Percentiles rank a stretch among this genome's conserved stretches.
phyloP scores from a whole-genome alignment of 2,797 vertebrate species.

The Knipowitschia caucasica region DNA sequence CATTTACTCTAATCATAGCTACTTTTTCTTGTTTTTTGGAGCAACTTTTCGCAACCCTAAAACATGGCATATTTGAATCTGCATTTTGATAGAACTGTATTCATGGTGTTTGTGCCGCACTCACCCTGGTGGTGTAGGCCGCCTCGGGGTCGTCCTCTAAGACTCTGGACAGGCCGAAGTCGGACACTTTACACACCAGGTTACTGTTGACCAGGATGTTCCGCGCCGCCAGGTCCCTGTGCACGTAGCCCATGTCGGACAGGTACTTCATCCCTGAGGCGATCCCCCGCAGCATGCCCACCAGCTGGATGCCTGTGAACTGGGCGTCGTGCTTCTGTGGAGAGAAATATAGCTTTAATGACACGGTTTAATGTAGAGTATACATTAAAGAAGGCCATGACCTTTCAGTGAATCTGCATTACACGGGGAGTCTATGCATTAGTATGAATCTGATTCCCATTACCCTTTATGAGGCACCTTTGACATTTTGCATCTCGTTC shows the following conservation, averaged over 20 bases:
- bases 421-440: slow-evolving; percentile 31
- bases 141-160: slow-evolving; percentile 95
- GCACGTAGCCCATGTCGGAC: slow-evolving; percentile 97
- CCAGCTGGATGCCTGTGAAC: slow-evolving; percentile 96
- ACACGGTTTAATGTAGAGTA: slow-evolving; percentile 6
- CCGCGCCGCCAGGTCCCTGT: slow-evolving; percentile 91
- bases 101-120: slow-evolving; percentile 61
- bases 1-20: too few relatives aligned
- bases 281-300: slow-evolving; percentile 95
- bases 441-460: slow-evolving; percentile 40
- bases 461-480: slow-evolving; percentile 57
- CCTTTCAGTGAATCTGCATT: slow-evolving; percentile 49
- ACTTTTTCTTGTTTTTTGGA: too few relatives aligned
- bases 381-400: slow-evolving; percentile 29
- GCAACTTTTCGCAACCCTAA: too few relatives aligned
- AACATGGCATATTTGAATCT: too few relatives aligned
- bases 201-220: slow-evolving; percentile 98
- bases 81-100: too few relatives aligned
- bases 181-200: slow-evolving; percentile 95
- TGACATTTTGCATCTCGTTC: slow-evolving; percentile 42
- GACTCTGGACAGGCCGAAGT: slow-evolving; percentile 92
- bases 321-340: slow-evolving; percentile 93
- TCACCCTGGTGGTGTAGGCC: slow-evolving; percentile 92
- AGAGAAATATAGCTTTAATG: slow-evolving; percentile 3
- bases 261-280: slow-evolving; percentile 97